Base-by-base conservation (phyloP, 2,113 vertebrate genomes). In the Gallinago undulata region DNA sequence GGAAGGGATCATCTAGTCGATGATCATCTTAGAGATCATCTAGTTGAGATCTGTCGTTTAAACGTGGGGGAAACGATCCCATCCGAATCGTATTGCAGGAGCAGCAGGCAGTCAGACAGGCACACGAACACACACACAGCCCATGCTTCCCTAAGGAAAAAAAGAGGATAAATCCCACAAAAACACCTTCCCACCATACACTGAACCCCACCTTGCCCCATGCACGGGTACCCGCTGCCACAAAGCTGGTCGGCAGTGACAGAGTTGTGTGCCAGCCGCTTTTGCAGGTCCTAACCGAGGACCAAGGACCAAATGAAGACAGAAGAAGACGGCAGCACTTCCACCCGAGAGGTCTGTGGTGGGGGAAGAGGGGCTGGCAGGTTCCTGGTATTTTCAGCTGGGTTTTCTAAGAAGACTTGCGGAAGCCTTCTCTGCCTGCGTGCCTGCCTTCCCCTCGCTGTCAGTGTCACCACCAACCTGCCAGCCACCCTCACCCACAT, bases 141-240 rank as follows among this genome's bases (percentile, higher is more conserved):
- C 47, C 7, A 1, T 2, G 1, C 24, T 63, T 55, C 43, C 72
- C 55, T 14, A 10, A 14, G 48, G 7, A 43, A 22, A 84, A 55
- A 10, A 18, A 56, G 22, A 21, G 60, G 39, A 56, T 30, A 63
- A 81, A 81, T 25, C 73, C 48, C 80, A 50, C 7, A 1, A 11
- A 56, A 48, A 35, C 7, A 0, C 68, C 23, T 50, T 56, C 55
- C 35, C 39, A 17, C 18, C 56, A 7, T 30, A 4, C n/a, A 23
- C 17, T 4, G 0, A 60, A 21, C 18, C 51, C 39, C 13, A 3
- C 5, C 30, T 11, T 3, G 7, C 28, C 6, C 22, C 3, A 0
- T 5, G 17, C 51, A 9, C 0, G 3, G 39, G 69, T 37, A 24
- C 23, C 33, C 19, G 1, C 37, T 31, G 69, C 37, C 13, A 1